Base-by-base conservation (phyloP, 1,140 invertebrate genomes). In the Zaprionus gabonicus region DNA sequence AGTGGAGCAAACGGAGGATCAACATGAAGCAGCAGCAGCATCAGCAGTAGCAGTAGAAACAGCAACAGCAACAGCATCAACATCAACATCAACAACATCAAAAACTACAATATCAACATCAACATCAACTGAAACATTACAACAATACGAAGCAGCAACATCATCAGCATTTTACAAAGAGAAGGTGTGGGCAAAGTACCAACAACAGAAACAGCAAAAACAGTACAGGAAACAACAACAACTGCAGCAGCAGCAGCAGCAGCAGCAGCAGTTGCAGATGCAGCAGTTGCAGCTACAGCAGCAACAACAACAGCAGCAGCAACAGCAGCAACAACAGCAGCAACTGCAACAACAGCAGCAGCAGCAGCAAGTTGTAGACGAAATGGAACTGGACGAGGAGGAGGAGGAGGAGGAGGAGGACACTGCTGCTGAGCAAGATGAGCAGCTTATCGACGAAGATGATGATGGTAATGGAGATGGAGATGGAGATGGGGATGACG, bases 401-500 rank as follows among this genome's bases (percentile, higher is more conserved):
- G 23, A 23, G 2, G 65, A 67, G 12, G 65, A 72, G 34, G 38
- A 68, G 23, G 65, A 72, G 34, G 38, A 68, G 23, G 59, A 15
- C 2, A 20, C 28, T 57, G 53, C 15, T 17, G 34, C 31, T 34
- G 31, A 34, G 31, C 31, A n/a, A 9, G 49, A 56, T 38, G 70
- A 28, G 13, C 31, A 51, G 10, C 3, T 51, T 20, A 10, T 34
- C 17, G 57, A 72, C 12, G 36, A 57, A 5, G 64, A 58, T 4
- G 64, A 27, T 23, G 63, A 46, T 12, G 55, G 10, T 23, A 55
- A 36, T 31, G 46, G 46, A 1, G 53, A 64, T 12, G 53, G 76
- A 25, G 84, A 80, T 55, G 83, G 51, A 7, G 67, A 63, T 15
- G n/a, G n/a, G n/a, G n/a, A n/a, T n/a, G n/a, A n/a, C n/a, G n/a